A percentile compares a stretch with the other conserved stretches of the same genome.
phyloP scores from a whole-genome alignment of 2,888 invertebrate species.

The Parnassius orleans region DNA sequence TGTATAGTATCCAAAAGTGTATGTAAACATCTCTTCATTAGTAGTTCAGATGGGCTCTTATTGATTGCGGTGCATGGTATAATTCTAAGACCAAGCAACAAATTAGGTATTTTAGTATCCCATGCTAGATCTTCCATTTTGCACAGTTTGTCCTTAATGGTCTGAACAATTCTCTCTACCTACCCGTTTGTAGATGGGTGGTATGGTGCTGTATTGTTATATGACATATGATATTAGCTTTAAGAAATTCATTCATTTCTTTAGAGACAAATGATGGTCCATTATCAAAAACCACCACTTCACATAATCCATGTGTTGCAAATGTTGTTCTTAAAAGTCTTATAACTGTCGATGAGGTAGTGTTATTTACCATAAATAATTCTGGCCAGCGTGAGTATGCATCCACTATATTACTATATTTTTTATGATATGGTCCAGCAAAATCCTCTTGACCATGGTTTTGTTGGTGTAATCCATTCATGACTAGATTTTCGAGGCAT shows the following conservation, averaged over 20 bases:
- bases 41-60: conserved; percentile 17
- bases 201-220: conserved; percentile 31
- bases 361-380: too few species aligned
- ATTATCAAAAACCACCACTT: too few species aligned
- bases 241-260: conserved; percentile 26
- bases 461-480: conserved; percentile 26
- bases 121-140: conserved; percentile 28
- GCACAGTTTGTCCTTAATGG: conserved; percentile 25
- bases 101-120: conserved; percentile 25
- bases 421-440: conserved; percentile 29
- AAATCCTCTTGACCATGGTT: conserved; percentile 31
- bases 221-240: conserved; percentile 27
- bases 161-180: conserved; percentile 33
- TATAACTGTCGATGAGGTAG: too few species aligned
- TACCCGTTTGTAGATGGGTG: conserved; percentile 32
- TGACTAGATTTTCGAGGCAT: conserved; percentile 24
- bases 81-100: conserved; percentile 8
- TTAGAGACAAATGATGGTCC: too few species aligned
- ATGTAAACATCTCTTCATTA: background rate
- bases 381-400: too few species aligned
- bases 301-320: conserved; percentile 28
- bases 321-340: conserved; percentile 1
- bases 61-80: conserved; percentile 4
- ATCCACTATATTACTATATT: too few species aligned
- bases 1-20: background rate